These are phyloP conservation scores for Rutilus rutilus DNA, from an alignment of 2,113 vertebrate genomes.

Conservation along the genomic window DNA sequence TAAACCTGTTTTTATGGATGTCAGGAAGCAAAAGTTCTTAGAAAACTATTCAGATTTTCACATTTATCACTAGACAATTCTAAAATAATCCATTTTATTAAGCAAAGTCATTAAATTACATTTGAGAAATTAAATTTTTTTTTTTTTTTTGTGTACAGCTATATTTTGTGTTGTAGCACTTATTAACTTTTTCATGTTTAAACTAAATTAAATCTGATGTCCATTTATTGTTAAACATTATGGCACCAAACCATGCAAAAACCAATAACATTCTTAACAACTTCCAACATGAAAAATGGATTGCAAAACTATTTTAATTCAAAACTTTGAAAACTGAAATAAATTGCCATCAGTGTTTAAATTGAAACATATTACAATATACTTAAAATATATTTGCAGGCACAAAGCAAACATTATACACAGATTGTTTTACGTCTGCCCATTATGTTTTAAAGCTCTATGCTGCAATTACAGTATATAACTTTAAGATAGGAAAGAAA, in stretches of 20 bases:
- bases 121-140: neutral
- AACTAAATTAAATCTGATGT: neutral
- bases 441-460: neutral
- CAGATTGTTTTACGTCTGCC: neutral
- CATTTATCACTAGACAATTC: too few species aligned
- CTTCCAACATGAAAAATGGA: neutral
- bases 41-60: neutral
- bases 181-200: neutral
- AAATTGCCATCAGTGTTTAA: neutral
- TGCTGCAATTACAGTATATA: neutral
- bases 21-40: neutral
- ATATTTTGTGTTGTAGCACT: neutral
- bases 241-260: neutral
- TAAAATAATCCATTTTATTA: neutral
- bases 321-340: neutral
- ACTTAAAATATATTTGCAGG: neutral
- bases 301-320: neutral
- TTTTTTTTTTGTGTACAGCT: neutral
- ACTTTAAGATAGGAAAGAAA: neutral
- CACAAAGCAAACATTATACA: neutral
- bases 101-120: constrained; percentile 4
- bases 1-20: neutral
- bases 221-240: neutral
- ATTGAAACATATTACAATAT: neutral
- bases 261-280: neutral